Conservation (phyloP, 2,797 vertebrate genomes). For the Coregonus sp. region DNA sequence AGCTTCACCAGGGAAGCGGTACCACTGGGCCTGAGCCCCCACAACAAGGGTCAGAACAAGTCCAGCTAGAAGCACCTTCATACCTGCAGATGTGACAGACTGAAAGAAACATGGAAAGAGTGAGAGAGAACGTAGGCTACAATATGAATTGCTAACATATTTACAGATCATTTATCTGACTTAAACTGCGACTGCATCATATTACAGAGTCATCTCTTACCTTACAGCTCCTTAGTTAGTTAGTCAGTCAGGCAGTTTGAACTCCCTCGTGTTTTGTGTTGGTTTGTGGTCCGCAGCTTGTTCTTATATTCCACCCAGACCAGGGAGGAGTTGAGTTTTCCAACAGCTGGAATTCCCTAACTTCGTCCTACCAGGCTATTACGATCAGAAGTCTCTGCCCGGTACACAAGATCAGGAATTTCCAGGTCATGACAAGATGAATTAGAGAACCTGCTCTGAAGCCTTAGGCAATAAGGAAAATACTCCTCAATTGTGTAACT, state of each 20-base stretch:
- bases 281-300: no score
- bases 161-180: neutral
- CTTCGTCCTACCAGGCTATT: no score
- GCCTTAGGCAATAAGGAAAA: no score
- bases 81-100: slow-evolving; percentile 13
- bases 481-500: no score
- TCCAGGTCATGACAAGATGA: no score
- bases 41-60: slow-evolving; percentile 29
- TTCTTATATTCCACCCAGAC: no score
- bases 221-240: neutral
- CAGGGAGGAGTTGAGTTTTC: no score
- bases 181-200: neutral
- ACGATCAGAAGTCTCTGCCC: no score
- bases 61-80: slow-evolving; percentile 38
- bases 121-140: neutral
- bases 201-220: neutral
- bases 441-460: no score
- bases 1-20: slow-evolving; percentile 25
- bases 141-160: neutral
- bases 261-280: no score
- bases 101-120: neutral
- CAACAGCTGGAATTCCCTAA: no score
- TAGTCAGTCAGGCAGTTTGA: neutral
- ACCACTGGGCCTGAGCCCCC: slow-evolving; percentile 32
- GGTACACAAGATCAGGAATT: no score